Evolutionary conservation across 2,113 vertebrate species (phyloP), one percentile per base, ranked within the genome.

Genomic region (Cyanocitta stelleri): DNA sequence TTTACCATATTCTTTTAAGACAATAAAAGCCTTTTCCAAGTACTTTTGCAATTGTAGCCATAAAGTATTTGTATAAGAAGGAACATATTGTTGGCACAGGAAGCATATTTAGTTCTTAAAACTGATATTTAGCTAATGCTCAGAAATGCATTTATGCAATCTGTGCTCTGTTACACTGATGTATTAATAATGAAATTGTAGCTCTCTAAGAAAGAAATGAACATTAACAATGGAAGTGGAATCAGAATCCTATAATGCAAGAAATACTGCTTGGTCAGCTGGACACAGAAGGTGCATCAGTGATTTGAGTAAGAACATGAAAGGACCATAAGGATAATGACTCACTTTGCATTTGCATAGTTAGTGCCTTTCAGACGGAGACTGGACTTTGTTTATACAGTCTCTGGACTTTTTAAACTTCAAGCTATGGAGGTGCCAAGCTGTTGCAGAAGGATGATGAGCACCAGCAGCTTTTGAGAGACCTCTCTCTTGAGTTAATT

Each of bases 151-250:
- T 90, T 95, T 93, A 59, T 89, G 80, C 92, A 94, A 90, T 93
- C 61, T 90, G 49, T 91, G 83, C 83, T 81, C 92, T 62, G 68
- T 96, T 96, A 92, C 33, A 85, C 66, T 96, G 96, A 97, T 93
- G 73, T 94, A 96, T 96, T 94, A 94, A 96, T 95, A 95, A 96
- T 97, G 95, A 97, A 96, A 97, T 95, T 97, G 96, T 92, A 95
- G 69, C 96, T 94, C 93, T 94, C 92, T 61, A 85, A 90, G 90
- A 94, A 95, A 95, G 96, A 94, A 97, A 97, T 90, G 93, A 96
- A 94, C 88, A 90, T 95, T 95, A 96, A 90, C 89, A 89, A 94
- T 93, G 49, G 83, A 94, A 89, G 76, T 23, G 46, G 90, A 94
- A 93, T 95, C 92, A 90, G 88, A 95, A 95, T 95, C 80, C 95